phyloP scores from a whole-genome alignment of 1,140 invertebrate genomes.

The Marisa cornuarietis region DNA sequence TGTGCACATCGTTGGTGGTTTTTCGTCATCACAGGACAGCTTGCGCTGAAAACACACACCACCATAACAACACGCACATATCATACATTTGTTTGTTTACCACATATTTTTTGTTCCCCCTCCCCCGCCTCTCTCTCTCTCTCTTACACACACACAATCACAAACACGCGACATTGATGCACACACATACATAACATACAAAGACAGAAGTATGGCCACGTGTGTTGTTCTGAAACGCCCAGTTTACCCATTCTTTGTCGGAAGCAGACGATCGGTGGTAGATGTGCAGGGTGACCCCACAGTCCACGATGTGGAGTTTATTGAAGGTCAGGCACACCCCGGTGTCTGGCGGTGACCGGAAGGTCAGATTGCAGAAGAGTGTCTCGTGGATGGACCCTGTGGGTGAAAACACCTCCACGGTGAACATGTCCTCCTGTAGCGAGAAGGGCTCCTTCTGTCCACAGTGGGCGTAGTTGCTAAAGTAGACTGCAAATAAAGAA shows the following conservation, averaged over 20 bases:
- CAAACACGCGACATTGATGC: neutral
- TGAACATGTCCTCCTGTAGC: constrained; percentile 19
- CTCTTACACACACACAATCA: neutral
- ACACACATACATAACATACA: neutral
- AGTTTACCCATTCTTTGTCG: constrained; percentile 20
- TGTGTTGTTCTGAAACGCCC: no score
- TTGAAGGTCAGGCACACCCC: constrained; percentile 27
- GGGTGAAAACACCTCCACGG: constrained; percentile 3
- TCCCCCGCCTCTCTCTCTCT: neutral
- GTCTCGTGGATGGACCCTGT: constrained; percentile 20
- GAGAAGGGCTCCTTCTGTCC: neutral
- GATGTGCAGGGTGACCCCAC: constrained; percentile 18
- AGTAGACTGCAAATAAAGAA: constrained; percentile 25
- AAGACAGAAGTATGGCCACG: neutral
- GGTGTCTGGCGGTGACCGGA: constrained; percentile 15
- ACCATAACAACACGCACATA: neutral
- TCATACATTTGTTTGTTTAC: neutral
- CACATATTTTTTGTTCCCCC: neutral
- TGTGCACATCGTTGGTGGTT: constrained; percentile 27
- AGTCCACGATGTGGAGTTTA: constrained; percentile 18
- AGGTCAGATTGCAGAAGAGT: constrained; percentile 15
- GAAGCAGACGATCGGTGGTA: constrained; percentile 14
- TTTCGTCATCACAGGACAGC: constrained; percentile 23
- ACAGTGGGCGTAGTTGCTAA: constrained; percentile 29
- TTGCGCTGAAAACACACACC: constrained; percentile 20